Evolutionary conservation across 2,797 vertebrate genomes (phyloP).

Genomic region (Halcyon smyrnensis): DNA sequence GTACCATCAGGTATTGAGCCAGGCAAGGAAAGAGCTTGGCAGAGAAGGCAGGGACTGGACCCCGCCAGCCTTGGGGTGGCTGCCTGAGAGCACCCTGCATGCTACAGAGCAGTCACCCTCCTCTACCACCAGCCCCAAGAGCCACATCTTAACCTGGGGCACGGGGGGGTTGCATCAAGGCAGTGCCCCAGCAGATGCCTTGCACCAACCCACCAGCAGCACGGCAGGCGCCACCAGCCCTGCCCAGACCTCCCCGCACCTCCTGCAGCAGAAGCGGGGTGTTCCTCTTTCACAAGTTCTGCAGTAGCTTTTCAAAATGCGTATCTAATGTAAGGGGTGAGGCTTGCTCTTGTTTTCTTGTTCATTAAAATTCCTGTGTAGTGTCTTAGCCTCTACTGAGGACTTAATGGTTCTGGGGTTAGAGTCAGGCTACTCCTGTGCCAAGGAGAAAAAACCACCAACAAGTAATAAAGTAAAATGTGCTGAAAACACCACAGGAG

Average conservation of each 20-base stretch:
- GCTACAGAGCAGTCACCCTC: neutral
- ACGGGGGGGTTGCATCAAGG: fast-evolving
- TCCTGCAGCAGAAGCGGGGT: neutral
- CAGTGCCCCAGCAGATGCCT: neutral
- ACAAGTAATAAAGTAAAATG: neutral
- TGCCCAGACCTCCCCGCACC: neutral
- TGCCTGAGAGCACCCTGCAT: neutral
- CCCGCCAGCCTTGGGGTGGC: neutral
- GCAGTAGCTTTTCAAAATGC: neutral
- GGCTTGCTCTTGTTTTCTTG: neutral
- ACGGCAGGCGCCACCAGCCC: neutral
- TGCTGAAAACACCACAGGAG: slow-evolving; percentile 11
- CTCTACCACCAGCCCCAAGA: neutral
- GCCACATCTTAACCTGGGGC: neutral
- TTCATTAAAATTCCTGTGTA: neutral
- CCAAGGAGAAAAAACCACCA: neutral
- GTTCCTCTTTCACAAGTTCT: neutral
- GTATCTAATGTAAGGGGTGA: neutral
- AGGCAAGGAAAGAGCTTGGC: neutral
- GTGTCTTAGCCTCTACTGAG: neutral
- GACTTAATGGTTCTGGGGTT: neutral
- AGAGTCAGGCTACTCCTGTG: neutral
- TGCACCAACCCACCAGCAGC: neutral
- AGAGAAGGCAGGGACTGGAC: neutral
- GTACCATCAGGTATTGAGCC: neutral